Base-by-base conservation (phyloP, 2,797 vertebrate species). In the Eurystomus glaucurus region DNA sequence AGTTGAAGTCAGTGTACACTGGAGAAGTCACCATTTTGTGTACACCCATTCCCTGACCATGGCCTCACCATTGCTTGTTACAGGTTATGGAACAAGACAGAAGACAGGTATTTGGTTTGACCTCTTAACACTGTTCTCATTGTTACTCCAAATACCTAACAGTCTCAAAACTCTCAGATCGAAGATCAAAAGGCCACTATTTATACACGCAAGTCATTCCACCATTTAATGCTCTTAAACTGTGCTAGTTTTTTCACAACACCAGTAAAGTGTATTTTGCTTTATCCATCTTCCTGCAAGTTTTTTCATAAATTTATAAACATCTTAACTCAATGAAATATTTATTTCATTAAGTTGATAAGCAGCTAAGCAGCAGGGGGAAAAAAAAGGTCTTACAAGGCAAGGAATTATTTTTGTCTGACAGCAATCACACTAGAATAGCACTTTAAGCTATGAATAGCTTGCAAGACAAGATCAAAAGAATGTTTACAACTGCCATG, bases 321-420 rank as follows among this genome's bases (percentile, higher is more conserved):
- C 26, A 54, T 39, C 22, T 18, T 61, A 69, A 65, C 8, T 62
- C 51, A 25, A 39, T 33, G 12, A 88, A 91, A 62, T 29, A 84
- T 14, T 91, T 78, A 26, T 41, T 93, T 78, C 25, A 79, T 50
- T 78, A 14, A 35, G 35, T 35, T 35, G 35, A 35, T 35, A 85
- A 89, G 39, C 14, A 94, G 62, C 35, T 69, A 91, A 61, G 66
- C 46, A 77, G 60, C 9, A 2, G 31, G 25, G 15, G 17, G 14
- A 4, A 20, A 17, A 7, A 37, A 25, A 31, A 29, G 11, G 37
- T 43, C 66, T 62, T 69, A 83, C 14, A 85, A 80, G 20, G 48
- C 50, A 77, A 10, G 17, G 35, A 71, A 79, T 79, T 87, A 77
- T 93, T 95, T 94, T 93, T 88, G 77, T 78, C 88, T 93, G 76